phyloP scores from a whole-genome alignment of 2,888 invertebrate species.

The Diarsia brunnea region DNA sequence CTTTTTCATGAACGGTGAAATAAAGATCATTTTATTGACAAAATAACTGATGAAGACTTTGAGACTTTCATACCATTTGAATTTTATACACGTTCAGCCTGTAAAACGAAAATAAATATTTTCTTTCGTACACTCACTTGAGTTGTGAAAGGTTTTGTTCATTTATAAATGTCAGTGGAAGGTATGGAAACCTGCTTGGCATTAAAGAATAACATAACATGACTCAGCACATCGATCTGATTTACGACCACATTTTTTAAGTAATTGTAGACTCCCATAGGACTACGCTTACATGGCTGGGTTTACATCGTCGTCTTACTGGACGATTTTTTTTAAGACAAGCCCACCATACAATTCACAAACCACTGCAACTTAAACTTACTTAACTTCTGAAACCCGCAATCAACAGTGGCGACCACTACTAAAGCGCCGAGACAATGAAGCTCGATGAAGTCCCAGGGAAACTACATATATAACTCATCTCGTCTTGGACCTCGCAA shows the following conservation, averaged over 20 bases:
- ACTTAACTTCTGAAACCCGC: no score
- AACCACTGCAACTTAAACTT: no score
- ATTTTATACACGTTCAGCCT: conserved; percentile 32
- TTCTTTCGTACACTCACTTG: conserved; percentile 17
- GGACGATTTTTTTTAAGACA: no score
- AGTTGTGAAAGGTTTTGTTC: conserved; percentile 55
- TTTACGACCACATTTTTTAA: conserved; percentile 36
- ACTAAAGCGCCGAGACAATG: no score
- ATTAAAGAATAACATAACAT: conserved; percentile 29
- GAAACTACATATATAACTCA: no score
- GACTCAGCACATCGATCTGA: conserved; percentile 32
- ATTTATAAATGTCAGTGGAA: conserved; percentile 57
- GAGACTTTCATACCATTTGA: background rate
- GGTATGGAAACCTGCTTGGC: conserved; percentile 31
- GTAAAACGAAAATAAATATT: conserved; percentile 44
- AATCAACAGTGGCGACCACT: no score
- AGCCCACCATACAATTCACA: no score
- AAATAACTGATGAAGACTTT: conserved; percentile 6
- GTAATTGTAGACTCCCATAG: background rate
- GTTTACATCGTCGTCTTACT: no score
- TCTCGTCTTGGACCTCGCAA: no score
- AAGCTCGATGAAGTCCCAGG: no score
- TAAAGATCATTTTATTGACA: background rate
- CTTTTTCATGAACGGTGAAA: no score
- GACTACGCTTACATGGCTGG: no score